These are phyloP conservation scores for Falco naumanni DNA, from an alignment of 2,797 vertebrate genomes.

Conservation along the genomic window DNA sequence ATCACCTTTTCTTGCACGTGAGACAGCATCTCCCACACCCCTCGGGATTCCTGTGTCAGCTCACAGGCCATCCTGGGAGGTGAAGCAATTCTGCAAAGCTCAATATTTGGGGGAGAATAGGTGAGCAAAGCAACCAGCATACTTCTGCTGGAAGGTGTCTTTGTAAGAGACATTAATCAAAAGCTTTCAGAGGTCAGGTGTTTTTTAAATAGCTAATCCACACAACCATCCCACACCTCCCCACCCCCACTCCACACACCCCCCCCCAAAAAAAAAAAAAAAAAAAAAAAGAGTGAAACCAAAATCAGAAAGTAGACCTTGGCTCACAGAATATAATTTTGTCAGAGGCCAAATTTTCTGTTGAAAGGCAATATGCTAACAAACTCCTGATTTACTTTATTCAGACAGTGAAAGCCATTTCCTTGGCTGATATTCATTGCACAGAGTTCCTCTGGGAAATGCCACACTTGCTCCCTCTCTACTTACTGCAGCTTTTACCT, in stretches of 20 bases:
- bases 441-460: not conserved
- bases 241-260: not conserved
- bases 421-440: not conserved
- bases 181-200: not conserved
- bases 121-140: not conserved
- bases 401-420: not conserved
- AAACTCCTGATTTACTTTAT: not conserved
- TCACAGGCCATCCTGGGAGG: not conserved
- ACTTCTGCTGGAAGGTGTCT: not conserved
- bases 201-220: not conserved
- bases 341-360: not conserved
- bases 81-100: not conserved
- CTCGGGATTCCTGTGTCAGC: not conserved
- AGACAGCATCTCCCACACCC: not conserved
- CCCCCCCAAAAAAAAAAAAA: too few relatives aligned
- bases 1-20: not conserved
- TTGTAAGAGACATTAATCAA: not conserved
- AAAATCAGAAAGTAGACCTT: not conserved
- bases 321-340: not conserved
- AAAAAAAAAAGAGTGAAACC: not conserved
- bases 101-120: not conserved
- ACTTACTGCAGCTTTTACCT: not conserved
- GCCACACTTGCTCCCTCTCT: not conserved
- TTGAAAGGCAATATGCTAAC: not conserved
- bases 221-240: too few relatives aligned